Evolutionary conservation across 2,888 invertebrate genomes (phyloP).

Genomic region (Alcis repandata): DNA sequence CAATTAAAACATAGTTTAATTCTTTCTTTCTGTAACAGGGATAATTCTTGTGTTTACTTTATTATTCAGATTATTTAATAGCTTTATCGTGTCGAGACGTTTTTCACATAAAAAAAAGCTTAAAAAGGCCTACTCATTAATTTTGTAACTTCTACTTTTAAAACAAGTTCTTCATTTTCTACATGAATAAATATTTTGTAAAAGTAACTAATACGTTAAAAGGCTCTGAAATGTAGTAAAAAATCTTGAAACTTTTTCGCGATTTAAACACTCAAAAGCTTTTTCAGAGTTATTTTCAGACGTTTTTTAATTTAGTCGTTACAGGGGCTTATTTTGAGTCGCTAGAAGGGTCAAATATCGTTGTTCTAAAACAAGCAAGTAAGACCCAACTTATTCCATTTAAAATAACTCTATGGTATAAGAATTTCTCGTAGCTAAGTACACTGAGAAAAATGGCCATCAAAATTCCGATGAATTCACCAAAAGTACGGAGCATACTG

Average conservation of each 20-base stretch:
- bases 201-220: conserved; percentile 6
- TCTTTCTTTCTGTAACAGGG: too few relatives aligned
- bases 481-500: too few relatives aligned
- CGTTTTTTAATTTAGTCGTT: not conserved
- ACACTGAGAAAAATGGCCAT: too few relatives aligned
- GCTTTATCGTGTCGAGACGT: not conserved
- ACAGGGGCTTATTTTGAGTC: too few relatives aligned
- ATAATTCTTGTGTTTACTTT: too few relatives aligned
- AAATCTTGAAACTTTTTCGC: not conserved
- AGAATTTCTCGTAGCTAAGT: too few relatives aligned
- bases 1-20: too few relatives aligned
- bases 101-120: conserved; percentile 1
- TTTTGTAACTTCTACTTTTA: not conserved
- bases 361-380: too few relatives aligned
- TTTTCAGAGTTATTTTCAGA: not conserved
- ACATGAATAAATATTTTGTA: not conserved
- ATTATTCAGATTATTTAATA: not conserved
- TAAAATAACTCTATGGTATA: too few relatives aligned
- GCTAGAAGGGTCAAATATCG: too few relatives aligned
- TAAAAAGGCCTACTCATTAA: not conserved
- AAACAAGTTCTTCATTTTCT: not conserved
- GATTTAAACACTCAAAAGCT: conserved; percentile 1
- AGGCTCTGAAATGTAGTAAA: not conserved
- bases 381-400: too few relatives aligned
- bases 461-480: too few relatives aligned